Percentiles rank a stretch among this genome's conserved stretches.
phyloP scores from a whole-genome alignment of 23 tunicate genomes.

The Styela plicata region DNA sequence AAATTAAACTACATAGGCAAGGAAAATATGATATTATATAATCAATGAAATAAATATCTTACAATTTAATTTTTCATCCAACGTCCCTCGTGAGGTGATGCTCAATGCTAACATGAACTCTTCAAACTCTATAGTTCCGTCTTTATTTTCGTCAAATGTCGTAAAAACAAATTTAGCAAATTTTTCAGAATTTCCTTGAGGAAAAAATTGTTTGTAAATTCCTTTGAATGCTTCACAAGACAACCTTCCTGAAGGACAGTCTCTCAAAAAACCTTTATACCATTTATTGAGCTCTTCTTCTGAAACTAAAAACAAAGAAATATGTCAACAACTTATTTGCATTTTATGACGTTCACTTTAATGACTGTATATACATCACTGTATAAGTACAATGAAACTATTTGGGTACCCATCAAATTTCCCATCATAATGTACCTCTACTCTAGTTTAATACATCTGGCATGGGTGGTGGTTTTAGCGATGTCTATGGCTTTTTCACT shows the following conservation, averaged over 20 bases:
- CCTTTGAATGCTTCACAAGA: slow-evolving; percentile 88
- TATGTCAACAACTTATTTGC: slow-evolving; percentile 4
- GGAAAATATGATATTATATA: too few relatives aligned
- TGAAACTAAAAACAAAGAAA: slow-evolving; percentile 47
- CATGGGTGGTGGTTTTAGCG: too few relatives aligned
- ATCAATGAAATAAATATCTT: too few relatives aligned
- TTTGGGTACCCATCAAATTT: too few relatives aligned
- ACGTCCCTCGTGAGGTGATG: slow-evolving; percentile 90
- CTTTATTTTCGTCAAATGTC: slow-evolving; percentile 95
- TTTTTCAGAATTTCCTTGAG: slow-evolving; percentile 92
- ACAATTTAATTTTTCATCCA: slow-evolving; percentile 97
- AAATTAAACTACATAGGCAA: too few relatives aligned
- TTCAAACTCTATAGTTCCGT: slow-evolving; percentile 97
- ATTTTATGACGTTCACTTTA: too few relatives aligned
- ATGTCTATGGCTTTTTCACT: too few relatives aligned
- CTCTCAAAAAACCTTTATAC: slow-evolving; percentile 96
- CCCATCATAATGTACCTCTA: too few relatives aligned
- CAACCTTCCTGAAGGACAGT: slow-evolving; percentile 98
- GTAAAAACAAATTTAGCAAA: slow-evolving; percentile 97
- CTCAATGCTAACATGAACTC: slow-evolving; percentile 93
- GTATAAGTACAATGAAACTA: too few relatives aligned
- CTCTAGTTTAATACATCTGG: too few relatives aligned
- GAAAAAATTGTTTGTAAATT: slow-evolving; percentile 97
- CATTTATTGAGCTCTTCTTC: slow-evolving; percentile 94
- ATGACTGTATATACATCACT: too few relatives aligned